Evolutionary conservation across 2,797 vertebrate genomes (phyloP), one percentile per base, ranked within the genome.

Genomic region (Synanceia verrucosa): DNA sequence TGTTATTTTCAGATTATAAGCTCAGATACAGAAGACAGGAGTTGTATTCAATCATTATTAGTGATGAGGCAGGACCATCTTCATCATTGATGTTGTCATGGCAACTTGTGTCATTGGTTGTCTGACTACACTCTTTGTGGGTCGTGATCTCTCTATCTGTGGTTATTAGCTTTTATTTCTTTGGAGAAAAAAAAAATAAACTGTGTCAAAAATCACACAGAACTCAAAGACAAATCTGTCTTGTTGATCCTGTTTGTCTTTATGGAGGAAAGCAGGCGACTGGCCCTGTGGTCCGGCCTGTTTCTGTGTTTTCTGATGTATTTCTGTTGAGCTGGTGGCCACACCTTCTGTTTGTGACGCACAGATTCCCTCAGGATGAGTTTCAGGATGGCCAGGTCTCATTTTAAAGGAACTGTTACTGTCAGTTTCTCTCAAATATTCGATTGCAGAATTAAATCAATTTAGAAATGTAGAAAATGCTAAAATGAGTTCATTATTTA

Each of bases 281-380:
- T 67, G 36, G 39, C 19, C 52, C 36, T 33, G 43, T 59, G 43
- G 31, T 55, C 68, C 39, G 14, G 18, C 18, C 19, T 28, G 51
- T 29, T 29, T 4, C 7, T 29, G n/a, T 29, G 28, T 29, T 29
- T 6, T 4, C 28, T 29, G 4, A 29, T 29, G 7, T 4, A 29
- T 29, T 4, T 29, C 7, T 29, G 28, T 29, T 29, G 7, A 29
- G 28, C 28, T 29, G 28, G 28, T 29, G 4, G 31, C 39, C 65
- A 44, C 70, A 48, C 70, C 70, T 57, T 63, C 1, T 36, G 11
- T 41, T 33, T 41, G 36, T 70, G 53, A 57, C 46, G 33, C 16
- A 6, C 5, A 2, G 65, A 52, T 2, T 6, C 29, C 9, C 51
- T 73, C 37, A 67, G 29, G 10, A 16, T 9, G 78, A 53, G 47